A percentile compares a stretch with the other conserved stretches of the same genome.
Evolutionary conservation across 1,140 invertebrate species (phyloP).

Genomic region (Pseudachorutes palmiensis): DNA sequence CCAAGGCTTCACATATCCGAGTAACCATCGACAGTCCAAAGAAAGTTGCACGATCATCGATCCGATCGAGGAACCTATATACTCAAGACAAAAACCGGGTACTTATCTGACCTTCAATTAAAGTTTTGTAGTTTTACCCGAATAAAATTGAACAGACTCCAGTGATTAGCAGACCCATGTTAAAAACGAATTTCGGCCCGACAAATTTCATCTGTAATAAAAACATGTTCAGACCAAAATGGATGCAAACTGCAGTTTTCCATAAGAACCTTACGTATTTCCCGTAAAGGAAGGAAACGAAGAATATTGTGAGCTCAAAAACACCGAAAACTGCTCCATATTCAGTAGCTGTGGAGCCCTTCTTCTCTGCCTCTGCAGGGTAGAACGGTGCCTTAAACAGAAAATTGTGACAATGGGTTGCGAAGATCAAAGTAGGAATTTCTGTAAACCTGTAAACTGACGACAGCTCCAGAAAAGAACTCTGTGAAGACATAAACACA

Average conservation of each 20-base stretch:
- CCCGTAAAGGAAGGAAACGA: not conserved
- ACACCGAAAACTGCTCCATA: slow-evolving; percentile 52
- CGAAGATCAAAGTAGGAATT: too few species aligned
- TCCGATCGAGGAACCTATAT: slow-evolving; percentile 47
- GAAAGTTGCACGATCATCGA: slow-evolving; percentile 47
- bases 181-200: not conserved
- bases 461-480: too few species aligned
- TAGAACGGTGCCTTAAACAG: slow-evolving; percentile 48
- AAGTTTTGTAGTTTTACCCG: slow-evolving; percentile 36
- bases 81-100: slow-evolving; percentile 28
- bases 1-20: slow-evolving; percentile 52
- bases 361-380: slow-evolving; percentile 59
- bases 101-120: slow-evolving; percentile 40
- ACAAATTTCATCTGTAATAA: not conserved
- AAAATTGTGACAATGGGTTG: not conserved
- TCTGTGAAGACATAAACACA: too few species aligned
- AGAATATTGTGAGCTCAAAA: not conserved
- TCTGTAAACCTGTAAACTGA: too few species aligned
- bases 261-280: not conserved
- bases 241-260: not conserved
- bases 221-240: not conserved
- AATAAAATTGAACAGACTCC: not conserved
- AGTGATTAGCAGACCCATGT: not conserved
- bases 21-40: slow-evolving; percentile 50
- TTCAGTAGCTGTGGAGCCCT: slow-evolving; percentile 73